Percentiles rank a stretch among this genome's conserved stretches.
Evolutionary conservation across 2,113 vertebrate species (phyloP).

Genomic region (Brachyhypopomus occidentalis): DNA sequence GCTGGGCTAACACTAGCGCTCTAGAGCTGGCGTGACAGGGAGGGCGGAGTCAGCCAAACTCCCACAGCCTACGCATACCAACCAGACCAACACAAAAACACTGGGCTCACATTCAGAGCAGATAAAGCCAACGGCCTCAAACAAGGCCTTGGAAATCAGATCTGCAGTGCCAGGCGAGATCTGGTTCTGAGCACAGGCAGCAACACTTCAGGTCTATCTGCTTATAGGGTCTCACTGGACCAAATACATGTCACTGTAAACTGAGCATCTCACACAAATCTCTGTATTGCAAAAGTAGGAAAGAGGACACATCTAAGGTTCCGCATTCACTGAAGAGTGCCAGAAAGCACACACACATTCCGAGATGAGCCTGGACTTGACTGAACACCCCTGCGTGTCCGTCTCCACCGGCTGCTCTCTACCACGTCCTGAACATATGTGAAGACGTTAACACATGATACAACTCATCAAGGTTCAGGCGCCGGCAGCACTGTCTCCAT

Average conservation of each 20-base stretch:
- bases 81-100: constrained; percentile 30
- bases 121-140: background rate
- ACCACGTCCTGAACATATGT: constrained; percentile 44
- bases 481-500: background rate
- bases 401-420: background rate
- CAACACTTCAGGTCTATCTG: too few relatives aligned
- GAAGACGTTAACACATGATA: constrained; percentile 34
- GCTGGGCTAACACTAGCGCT: too few relatives aligned
- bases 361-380: constrained; percentile 56
- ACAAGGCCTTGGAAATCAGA: background rate
- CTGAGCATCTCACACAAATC: too few relatives aligned
- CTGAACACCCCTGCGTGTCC: constrained; percentile 1
- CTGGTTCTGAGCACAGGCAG: background rate
- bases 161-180: background rate
- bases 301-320: too few relatives aligned
- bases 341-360: constrained; percentile 49
- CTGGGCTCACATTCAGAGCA: constrained; percentile 1
- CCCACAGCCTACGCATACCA: constrained; percentile 44
- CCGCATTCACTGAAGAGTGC: too few relatives aligned
- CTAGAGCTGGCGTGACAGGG: too few relatives aligned
- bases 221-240: too few relatives aligned
- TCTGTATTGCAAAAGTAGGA: too few relatives aligned
- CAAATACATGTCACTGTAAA: too few relatives aligned
- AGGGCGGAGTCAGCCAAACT: background rate
- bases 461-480: background rate